Evolutionary conservation across 2,888 invertebrate genomes (phyloP), one percentile per base, ranked within the genome.

Genomic region (Athalia rosae): DNA sequence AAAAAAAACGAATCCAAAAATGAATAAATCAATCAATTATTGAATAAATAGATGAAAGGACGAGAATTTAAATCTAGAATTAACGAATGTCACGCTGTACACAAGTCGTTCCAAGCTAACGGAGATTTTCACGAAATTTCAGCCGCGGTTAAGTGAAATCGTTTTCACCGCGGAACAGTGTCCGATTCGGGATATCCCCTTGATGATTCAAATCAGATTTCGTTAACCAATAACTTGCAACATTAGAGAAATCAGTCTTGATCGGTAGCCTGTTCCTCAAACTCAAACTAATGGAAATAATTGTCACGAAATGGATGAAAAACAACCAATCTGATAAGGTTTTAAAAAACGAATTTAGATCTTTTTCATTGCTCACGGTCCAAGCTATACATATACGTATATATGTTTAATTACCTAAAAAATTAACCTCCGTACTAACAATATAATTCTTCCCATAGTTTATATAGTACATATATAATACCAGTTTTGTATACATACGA

Each of bases 221-320:
- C 71, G 58, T 58, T 58, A 15, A 11, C 48, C 50, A 7, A 9
- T 41, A 53, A 71, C 56, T 71, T 71, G 45, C 71, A 58, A 71
- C 71, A 71, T 45, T 71, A 58, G 71, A 71, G 71, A 71, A 71
- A 71, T 71, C 71, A 71, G 71, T 58, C 58, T 58, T 45, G 71
- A 71, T 71, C 11, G 41, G 13, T 58, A 58, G 13, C 11, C 58
- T 28, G 28, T 58, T 58, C 45, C n/a, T 47, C 7, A 71, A 58
- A 45, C 58, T 69, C 58, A 71, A 61, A 4, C 13, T 13, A 13
- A 61, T 28, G 15, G 28, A 28, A 28, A 28, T 28, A 28, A 28
- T 28, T 28, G 28, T 28, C 28, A 28, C 28, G 28, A 28, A 28
- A 28, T 28, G 28, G 28, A 28, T 28, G 28, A 28, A 2, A 28